Conservation (phyloP, 2,113 vertebrate genomes). For the Malurus cyaneus region DNA sequence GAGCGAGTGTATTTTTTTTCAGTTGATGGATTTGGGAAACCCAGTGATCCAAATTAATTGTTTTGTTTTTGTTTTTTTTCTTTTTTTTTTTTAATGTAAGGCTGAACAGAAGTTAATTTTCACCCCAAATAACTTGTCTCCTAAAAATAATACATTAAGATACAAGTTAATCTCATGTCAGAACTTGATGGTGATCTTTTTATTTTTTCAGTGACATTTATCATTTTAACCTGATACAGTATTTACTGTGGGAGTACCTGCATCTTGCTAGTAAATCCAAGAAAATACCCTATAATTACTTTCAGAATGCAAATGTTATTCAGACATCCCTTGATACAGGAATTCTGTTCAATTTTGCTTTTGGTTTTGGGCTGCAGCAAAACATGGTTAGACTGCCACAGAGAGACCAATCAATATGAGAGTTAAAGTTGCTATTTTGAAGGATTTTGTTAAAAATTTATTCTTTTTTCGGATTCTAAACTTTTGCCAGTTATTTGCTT, state of each 20-base stretch:
- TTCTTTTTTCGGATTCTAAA: not conserved
- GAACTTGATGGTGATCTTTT: not conserved
- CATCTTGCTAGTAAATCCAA: not conserved
- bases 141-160: not conserved
- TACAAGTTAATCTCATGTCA: not conserved
- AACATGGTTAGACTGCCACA: not conserved
- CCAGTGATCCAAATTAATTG: not conserved
- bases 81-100: not conserved
- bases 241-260: not conserved
- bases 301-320: not conserved
- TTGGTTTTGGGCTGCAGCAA: not conserved
- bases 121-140: not conserved
- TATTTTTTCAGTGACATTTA: not conserved
- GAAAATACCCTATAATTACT: not conserved
- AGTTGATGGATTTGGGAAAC: not conserved
- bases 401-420: not conserved
- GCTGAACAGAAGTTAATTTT: not conserved
- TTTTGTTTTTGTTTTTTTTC: not conserved
- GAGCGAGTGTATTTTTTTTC: not conserved
- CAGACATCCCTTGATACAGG: not conserved
- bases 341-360: not conserved
- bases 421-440: not conserved
- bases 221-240: not conserved
- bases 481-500: not conserved
- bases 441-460: not conserved